A percentile compares a stretch with the other conserved stretches of the same genome.
Evolutionary conservation across 35 echinoderm and acorn worm species (phyloP).

Genomic region (Apostichopus parvimensis): DNA sequence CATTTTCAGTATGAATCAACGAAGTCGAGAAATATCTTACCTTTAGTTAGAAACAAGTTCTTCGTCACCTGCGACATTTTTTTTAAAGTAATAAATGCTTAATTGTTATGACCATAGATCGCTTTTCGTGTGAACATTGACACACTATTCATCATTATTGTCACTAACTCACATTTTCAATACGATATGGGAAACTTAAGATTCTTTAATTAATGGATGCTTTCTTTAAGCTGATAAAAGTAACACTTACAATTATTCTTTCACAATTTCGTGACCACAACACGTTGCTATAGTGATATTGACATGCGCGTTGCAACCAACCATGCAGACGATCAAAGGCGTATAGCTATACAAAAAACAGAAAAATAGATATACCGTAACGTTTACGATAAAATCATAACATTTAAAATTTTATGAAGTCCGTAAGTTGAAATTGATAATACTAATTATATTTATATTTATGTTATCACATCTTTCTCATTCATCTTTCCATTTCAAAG

Average conservation of each 20-base stretch:
- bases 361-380: neutral
- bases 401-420: slow-evolving; percentile 44
- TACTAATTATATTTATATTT: slow-evolving; percentile 1
- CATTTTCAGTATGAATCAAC: too few relatives aligned
- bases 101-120: too few relatives aligned
- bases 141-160: neutral
- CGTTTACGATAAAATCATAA: slow-evolving; percentile 33
- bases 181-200: neutral
- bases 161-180: neutral
- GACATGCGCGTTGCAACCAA: slow-evolving; percentile 40
- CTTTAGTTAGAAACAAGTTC: too few relatives aligned
- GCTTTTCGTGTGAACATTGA: slow-evolving; percentile 2
- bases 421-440: neutral
- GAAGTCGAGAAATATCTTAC: too few relatives aligned
- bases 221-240: slow-evolving; percentile 4
- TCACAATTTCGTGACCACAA: slow-evolving; percentile 4
- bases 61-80: too few relatives aligned
- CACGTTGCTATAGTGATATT: slow-evolving; percentile 15
- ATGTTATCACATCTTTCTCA: neutral
- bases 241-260: slow-evolving; percentile 3
- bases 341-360: neutral
- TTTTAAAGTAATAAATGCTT: too few relatives aligned
- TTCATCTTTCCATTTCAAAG: neutral
- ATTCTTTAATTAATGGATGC: neutral
- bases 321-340: neutral